Conservation (phyloP, 2,113 vertebrate species). For the Syngnathus typhle region DNA sequence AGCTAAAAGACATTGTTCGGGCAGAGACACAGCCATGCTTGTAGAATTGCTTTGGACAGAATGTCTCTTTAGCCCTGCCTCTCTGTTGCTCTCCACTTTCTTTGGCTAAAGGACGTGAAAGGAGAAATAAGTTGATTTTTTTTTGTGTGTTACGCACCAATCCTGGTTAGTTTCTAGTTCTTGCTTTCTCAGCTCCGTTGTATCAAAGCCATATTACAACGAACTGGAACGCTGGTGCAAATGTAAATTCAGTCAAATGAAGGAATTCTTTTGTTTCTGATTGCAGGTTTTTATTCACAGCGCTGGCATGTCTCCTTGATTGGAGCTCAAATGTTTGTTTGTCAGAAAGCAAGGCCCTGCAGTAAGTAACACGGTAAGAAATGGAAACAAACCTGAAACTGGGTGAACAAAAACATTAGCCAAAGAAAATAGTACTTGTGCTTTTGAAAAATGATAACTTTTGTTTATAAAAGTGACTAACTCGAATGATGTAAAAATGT, state of each 20-base stretch:
- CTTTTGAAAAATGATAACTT: too few relatives aligned
- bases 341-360: conserved; percentile 10
- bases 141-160: neutral
- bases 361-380: neutral
- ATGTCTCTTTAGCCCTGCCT: conserved; percentile 24
- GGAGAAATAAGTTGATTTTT: neutral
- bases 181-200: conserved; percentile 4
- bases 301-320: neutral
- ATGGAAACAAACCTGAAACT: too few relatives aligned
- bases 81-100: conserved; percentile 18
- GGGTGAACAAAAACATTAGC: too few relatives aligned
- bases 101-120: neutral
- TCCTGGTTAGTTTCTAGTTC: neutral
- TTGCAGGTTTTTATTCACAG: conserved; percentile 7
- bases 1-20: conserved; percentile 38
- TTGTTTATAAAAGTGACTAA: too few relatives aligned
- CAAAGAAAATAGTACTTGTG: too few relatives aligned
- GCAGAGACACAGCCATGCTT: conserved; percentile 37
- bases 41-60: conserved; percentile 54
- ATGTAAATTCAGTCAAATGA: conserved; percentile 24
- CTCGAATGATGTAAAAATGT: too few relatives aligned
- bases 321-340: conserved; percentile 13
- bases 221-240: conserved; percentile 22
- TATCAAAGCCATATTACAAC: conserved; percentile 16
- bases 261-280: conserved; percentile 16